Percentiles rank a stretch among this genome's conserved stretches.
Conservation (phyloP, 1,140 invertebrate species). For the Aphelinus atriplicis region DNA sequence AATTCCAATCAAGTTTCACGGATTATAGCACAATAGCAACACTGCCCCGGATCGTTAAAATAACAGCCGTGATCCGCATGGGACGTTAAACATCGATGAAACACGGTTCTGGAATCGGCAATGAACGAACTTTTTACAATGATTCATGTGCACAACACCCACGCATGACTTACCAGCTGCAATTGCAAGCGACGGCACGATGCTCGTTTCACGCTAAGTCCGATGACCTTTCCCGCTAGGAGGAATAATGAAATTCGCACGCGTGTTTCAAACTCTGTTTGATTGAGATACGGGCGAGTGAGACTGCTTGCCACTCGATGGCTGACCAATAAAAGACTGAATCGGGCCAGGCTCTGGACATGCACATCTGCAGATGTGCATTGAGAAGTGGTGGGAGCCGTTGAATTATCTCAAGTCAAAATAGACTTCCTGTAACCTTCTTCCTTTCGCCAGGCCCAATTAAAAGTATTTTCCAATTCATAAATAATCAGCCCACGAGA, state of each 20-base stretch:
- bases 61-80: background rate
- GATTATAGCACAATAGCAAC: background rate
- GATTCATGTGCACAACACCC: background rate
- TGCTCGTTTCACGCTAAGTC: constrained; percentile 35
- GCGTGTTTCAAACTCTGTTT: too few relatives aligned
- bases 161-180: constrained; percentile 14
- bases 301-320: constrained; percentile 42
- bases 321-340: constrained; percentile 59
- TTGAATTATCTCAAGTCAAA: constrained; percentile 45
- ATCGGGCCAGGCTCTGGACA: constrained; percentile 31
- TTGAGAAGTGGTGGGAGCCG: constrained; percentile 43
- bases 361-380: constrained; percentile 6
- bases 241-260: too few relatives aligned
- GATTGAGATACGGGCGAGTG: too few relatives aligned
- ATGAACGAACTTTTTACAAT: background rate
- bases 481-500: background rate
- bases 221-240: too few relatives aligned
- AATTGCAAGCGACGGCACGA: constrained; percentile 14
- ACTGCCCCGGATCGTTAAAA: background rate
- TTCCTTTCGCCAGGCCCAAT: too few relatives aligned
- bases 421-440: constrained; percentile 35
- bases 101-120: background rate
- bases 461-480: constrained; percentile 38
- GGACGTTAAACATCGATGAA: constrained; percentile 4
- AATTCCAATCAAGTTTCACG: background rate